Conservation (phyloP, 1,140 invertebrate species). For the Frieseomelitta varia region DNA sequence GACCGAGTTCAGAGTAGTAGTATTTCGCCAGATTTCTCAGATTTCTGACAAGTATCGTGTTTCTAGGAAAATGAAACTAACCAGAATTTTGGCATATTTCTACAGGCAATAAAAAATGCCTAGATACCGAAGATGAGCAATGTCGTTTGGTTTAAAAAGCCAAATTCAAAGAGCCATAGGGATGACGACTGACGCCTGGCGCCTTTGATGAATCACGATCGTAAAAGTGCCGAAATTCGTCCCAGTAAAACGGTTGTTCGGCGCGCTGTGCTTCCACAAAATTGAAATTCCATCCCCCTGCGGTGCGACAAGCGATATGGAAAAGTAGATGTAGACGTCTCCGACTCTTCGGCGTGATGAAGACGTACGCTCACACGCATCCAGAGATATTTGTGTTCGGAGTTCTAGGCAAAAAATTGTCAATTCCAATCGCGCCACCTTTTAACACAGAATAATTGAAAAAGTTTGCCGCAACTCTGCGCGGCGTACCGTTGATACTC, state of each 20-base stretch:
- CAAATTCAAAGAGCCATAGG: neutral
- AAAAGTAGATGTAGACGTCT: constrained; percentile 1
- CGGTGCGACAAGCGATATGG: neutral
- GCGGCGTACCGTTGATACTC: neutral
- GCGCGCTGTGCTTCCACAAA: constrained; percentile 31
- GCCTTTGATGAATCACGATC: constrained; percentile 67
- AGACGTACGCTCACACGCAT: neutral
- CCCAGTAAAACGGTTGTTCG: constrained; percentile 38
- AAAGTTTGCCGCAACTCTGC: constrained; percentile 34
- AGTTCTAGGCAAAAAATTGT: neutral
- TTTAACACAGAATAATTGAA: constrained; percentile 59
- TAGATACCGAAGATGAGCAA: neutral
- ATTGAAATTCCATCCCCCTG: constrained; percentile 51
- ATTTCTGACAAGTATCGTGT: neutral
- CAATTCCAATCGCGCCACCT: constrained; percentile 44
- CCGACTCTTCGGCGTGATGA: neutral
- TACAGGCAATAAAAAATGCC: neutral
- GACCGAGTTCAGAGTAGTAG: neutral
- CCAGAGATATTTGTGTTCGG: neutral
- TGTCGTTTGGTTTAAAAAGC: neutral
- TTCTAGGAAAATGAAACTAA: neutral
- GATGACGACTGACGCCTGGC: constrained; percentile 3
- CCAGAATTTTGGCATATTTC: neutral
- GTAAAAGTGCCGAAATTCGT: constrained; percentile 59
- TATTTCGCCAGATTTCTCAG: constrained; percentile 1